Conservation (phyloP, 92 coral and sea anemone genomes). For the Paragorgia papillata region DNA sequence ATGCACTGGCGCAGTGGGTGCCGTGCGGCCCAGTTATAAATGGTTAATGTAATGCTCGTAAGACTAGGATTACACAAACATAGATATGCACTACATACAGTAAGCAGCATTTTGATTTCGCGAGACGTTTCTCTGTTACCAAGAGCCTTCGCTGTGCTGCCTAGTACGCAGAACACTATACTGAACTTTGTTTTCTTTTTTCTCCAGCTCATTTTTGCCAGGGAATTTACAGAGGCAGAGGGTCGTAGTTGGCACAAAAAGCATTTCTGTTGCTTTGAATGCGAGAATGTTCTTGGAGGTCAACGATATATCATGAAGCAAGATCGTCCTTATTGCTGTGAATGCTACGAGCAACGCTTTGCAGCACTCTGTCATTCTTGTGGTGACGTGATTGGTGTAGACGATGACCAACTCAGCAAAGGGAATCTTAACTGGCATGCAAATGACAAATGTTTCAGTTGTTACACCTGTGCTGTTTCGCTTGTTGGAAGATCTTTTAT, state of each 20-base stretch:
- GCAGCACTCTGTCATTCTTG: slow-evolving; percentile 95
- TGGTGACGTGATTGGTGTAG: slow-evolving; percentile 93
- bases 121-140: too few species aligned
- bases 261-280: slow-evolving; percentile 99
- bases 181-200: too few species aligned
- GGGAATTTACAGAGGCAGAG: slow-evolving; percentile 98
- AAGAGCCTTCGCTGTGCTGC: too few species aligned
- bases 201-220: slow-evolving; percentile 90
- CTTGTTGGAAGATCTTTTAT: slow-evolving; percentile 90
- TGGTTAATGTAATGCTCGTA: too few species aligned
- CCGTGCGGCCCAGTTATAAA: too few species aligned
- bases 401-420: slow-evolving; percentile 95
- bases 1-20: too few species aligned
- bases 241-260: slow-evolving; percentile 96
- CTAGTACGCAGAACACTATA: too few species aligned
- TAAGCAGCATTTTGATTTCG: too few species aligned
- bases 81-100: too few species aligned
- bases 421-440: slow-evolving; percentile 99
- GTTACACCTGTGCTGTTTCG: slow-evolving; percentile 86
- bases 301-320: slow-evolving; percentile 96
- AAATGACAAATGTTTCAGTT: slow-evolving; percentile 87
- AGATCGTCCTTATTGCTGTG: slow-evolving; percentile 91
- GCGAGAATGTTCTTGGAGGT: slow-evolving; percentile 96
- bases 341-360: slow-evolving; percentile 89
- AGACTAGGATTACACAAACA: too few species aligned